Conservation (phyloP, 2,888 invertebrate species). For the Julus scandinavius region DNA sequence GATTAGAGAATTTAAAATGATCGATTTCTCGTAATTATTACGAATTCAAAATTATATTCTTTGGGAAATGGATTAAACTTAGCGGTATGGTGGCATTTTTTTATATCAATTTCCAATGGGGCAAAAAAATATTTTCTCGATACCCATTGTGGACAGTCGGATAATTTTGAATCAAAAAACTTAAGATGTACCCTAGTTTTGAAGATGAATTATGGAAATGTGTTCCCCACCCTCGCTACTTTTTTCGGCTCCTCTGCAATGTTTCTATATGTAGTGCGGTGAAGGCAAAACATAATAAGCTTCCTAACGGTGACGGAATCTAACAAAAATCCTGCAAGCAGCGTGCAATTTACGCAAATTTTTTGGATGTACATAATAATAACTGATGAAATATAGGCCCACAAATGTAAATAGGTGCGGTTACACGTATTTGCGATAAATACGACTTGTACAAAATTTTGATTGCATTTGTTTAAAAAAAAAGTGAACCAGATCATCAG, state of each 20-base stretch:
- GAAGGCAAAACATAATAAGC: neutral
- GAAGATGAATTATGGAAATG: no score
- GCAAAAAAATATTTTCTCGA: no score
- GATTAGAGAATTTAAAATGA: neutral
- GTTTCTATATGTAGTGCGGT: neutral
- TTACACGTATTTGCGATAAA: neutral
- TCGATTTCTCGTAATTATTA: neutral
- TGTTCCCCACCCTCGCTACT: no score
- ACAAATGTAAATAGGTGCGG: slow-evolving; percentile 26
- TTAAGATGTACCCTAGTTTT: no score
- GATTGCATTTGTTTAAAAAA: slow-evolving; percentile 10
- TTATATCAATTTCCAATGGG: no score
- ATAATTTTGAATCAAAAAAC: no score
- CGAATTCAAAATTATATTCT: neutral
- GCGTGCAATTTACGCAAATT: neutral
- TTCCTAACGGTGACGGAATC: neutral
- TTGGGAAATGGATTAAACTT: neutral
- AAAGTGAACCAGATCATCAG: slow-evolving; percentile 18
- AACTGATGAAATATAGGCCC: neutral
- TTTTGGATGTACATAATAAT: slow-evolving; percentile 28
- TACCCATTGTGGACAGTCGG: no score
- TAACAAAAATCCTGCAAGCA: slow-evolving; percentile 5
- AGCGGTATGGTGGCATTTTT: neutral
- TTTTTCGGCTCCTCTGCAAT: neutral
- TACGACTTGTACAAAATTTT: slow-evolving; percentile 19